Base-by-base conservation (phyloP, 2,113 vertebrate genomes). In the Labrus mixtus region DNA sequence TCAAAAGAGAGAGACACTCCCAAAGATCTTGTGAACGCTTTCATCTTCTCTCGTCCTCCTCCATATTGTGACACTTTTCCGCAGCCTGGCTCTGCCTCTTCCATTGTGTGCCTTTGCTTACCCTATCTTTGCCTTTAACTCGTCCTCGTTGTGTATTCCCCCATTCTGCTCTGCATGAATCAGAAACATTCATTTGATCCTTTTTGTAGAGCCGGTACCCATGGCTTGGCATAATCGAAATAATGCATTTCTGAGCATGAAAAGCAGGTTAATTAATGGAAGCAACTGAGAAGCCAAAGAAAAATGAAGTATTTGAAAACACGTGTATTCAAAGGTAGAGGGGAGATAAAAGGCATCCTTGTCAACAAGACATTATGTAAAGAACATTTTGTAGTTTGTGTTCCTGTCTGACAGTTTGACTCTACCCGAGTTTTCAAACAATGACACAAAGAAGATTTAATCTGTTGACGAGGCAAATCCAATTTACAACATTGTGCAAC, bases 81-180 rank as follows among this genome's bases (percentile, higher is more conserved):
- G 3, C 25, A 25, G 25, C 25, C 25, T 25, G 25, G 25, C 3
- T 23, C 36, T 23, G 3, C 39, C n/a, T 59, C 22, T 48, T 61
- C 25, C 3, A 5, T 19, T 41, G 15, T 13, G 1, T 59, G n/a
- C 13, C 22, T 2, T 16, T 23, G 22, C n/a, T 60, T 29, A 3
- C 25, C 29, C 29, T 33, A 33, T 33, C 29, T 10, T 0, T 36
- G 2, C 36, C n/a, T 60, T n/a, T 37, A 33, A 58, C 4, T 43
- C 55, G 39, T 37, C 39, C 29, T 64, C 17, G 5, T 33, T 51
- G 63, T 58, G 19, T 23, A 10, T 3, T 13, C 3, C 0, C 11
- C 20, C 29, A 4, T 69, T 58, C 71, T 41, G 41, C 15, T 43
- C 11, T 43, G 33, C 15, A 72, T 75, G 46, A 76, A 68, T 82